phyloP scores from a whole-genome alignment of 2,113 vertebrate genomes.

The Nibea coibor region DNA sequence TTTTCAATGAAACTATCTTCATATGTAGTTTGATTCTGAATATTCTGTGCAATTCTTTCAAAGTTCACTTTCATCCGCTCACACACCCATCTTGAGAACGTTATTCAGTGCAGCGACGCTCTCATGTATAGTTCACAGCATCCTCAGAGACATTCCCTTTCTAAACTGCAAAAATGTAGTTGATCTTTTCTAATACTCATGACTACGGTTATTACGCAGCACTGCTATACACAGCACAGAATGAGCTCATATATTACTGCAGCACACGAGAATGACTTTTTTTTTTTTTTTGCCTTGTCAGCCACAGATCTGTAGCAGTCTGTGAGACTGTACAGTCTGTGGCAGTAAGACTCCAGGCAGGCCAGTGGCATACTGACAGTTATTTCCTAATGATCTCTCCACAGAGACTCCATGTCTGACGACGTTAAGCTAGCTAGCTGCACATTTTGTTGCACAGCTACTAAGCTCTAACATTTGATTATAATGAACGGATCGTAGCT shows the following conservation, averaged over 20 bases:
- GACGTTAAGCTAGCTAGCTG: slow-evolving; percentile 5
- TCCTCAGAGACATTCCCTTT: neutral
- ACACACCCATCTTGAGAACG: neutral
- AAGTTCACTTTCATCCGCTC: slow-evolving; percentile 2
- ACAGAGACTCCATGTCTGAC: slow-evolving; percentile 45
- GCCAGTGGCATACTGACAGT: slow-evolving; percentile 51
- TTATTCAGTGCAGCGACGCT: neutral
- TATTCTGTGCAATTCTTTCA: slow-evolving; percentile 1
- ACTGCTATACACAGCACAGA: neutral
- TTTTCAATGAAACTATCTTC: neutral
- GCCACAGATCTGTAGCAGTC: slow-evolving; percentile 24
- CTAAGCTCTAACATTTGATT: slow-evolving; percentile 24
- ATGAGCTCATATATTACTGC: neutral
- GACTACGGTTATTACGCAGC: neutral
- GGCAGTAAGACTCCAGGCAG: slow-evolving; percentile 58
- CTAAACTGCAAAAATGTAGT: neutral
- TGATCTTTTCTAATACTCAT: neutral
- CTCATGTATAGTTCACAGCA: neutral
- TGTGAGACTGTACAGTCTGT: slow-evolving; percentile 38
- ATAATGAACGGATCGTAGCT: slow-evolving; percentile 9
- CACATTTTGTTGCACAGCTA: slow-evolving; percentile 10
- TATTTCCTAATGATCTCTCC: slow-evolving; percentile 64
- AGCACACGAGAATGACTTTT: neutral
- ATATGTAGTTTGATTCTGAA: neutral
- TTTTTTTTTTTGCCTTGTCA: slow-evolving; percentile 37